Evolutionary conservation across 2,888 invertebrate genomes (phyloP).

Genomic region (Pollenia angustigena): DNA sequence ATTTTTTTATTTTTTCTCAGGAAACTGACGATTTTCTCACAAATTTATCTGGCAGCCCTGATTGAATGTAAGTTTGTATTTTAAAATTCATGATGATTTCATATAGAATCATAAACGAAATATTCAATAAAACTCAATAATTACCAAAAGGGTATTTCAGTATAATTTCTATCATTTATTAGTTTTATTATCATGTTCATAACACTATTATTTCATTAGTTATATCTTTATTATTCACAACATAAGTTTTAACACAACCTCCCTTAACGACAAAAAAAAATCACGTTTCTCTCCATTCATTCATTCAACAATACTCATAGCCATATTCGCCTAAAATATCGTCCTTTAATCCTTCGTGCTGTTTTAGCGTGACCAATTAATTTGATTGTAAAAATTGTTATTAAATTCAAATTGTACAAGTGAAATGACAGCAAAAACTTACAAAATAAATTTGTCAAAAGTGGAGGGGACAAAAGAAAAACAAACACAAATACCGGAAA

Average conservation of each 20-base stretch:
- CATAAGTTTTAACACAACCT: neutral
- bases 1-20: too few species aligned
- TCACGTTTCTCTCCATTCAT: neutral
- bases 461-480: slow-evolving; percentile 3
- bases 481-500: slow-evolving; percentile 18
- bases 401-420: slow-evolving; percentile 83
- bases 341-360: slow-evolving; percentile 73
- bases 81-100: too few species aligned
- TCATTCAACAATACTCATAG: slow-evolving; percentile 19
- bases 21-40: too few species aligned
- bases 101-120: too few species aligned
- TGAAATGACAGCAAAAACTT: slow-evolving; percentile 58
- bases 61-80: too few species aligned
- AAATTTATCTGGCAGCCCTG: too few species aligned
- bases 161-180: neutral
- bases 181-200: slow-evolving; percentile 6
- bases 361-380: slow-evolving; percentile 84
- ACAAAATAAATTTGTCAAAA: slow-evolving; percentile 50
- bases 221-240: slow-evolving; percentile 43
- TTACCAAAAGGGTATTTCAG: neutral
- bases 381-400: slow-evolving; percentile 84
- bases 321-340: slow-evolving; percentile 37
- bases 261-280: slow-evolving; percentile 16
- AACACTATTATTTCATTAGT: slow-evolving; percentile 42
- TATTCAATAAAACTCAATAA: too few species aligned